Evolutionary conservation across 1,140 invertebrate species (phyloP).

Genomic region (Bombus vancouverensis): DNA sequence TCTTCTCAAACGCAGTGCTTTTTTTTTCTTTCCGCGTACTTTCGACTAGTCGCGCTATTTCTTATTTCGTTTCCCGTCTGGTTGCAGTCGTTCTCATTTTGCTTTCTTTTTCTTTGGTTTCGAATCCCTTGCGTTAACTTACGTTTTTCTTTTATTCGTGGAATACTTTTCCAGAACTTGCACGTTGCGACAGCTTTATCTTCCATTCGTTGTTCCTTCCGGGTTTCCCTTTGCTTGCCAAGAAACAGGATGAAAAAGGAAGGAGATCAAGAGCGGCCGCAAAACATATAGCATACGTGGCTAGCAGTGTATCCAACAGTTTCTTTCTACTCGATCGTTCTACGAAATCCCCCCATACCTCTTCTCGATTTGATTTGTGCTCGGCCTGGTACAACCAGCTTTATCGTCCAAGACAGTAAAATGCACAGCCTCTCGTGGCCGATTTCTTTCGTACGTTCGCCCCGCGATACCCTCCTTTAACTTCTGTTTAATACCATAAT

Average conservation of each 20-base stretch:
- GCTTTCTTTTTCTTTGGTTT: not conserved
- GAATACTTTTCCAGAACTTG: not conserved
- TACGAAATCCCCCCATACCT: constrained; percentile 36
- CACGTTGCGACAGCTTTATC: constrained; percentile 36
- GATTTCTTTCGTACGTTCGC: constrained; percentile 23
- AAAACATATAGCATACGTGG: constrained; percentile 16
- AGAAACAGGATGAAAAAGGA: constrained; percentile 13
- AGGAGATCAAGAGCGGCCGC: constrained; percentile 19
- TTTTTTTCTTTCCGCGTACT: not conserved
- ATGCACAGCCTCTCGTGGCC: constrained; percentile 38
- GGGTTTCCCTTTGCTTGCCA: constrained; percentile 8
- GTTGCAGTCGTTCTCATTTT: not conserved
- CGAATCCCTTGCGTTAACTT: constrained; percentile 44
- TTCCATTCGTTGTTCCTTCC: constrained; percentile 28
- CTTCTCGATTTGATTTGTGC: constrained; percentile 53
- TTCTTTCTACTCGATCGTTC: constrained; percentile 42
- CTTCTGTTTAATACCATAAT: not conserved
- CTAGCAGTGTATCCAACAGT: constrained; percentile 38
- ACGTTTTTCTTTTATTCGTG: constrained; percentile 26
- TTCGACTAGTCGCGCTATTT: not conserved
- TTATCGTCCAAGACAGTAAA: constrained; percentile 42
- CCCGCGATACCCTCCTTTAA: not conserved
- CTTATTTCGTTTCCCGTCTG: not conserved
- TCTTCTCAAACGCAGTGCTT: not conserved
- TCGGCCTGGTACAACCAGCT: constrained; percentile 35